A percentile compares a stretch with the other conserved stretches of the same genome.
These are phyloP conservation scores for Neocrepidodera transversa DNA, from an alignment of 2,888 invertebrate species.

Conservation along the genomic window DNA sequence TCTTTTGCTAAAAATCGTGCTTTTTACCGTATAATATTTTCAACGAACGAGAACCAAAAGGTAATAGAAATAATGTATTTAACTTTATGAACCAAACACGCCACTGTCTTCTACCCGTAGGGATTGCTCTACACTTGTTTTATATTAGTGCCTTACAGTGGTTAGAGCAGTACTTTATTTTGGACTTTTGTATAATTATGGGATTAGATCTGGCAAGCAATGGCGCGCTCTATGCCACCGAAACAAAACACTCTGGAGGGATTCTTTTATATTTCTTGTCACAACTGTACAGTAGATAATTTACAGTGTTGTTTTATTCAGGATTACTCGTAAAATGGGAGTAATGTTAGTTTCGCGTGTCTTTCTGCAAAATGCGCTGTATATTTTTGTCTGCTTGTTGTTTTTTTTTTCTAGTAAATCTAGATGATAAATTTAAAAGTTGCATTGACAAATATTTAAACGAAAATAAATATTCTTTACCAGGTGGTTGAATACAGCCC, in stretches of 20 bases:
- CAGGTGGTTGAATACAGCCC: too few species aligned
- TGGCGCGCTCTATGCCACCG: background rate
- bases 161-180: conserved; percentile 35
- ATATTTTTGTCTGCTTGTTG: background rate
- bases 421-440: too few species aligned
- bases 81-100: too few species aligned
- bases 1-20: too few species aligned
- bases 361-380: background rate
- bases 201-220: conserved; percentile 37
- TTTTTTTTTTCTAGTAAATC: too few species aligned
- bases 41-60: too few species aligned
- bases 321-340: background rate
- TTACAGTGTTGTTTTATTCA: conserved; percentile 13
- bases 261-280: conserved; percentile 10
- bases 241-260: conserved; percentile 1
- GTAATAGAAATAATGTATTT: too few species aligned
- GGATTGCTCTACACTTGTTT: conserved; percentile 44
- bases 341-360: conserved; percentile 2
- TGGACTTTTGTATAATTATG: conserved; percentile 46
- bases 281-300: conserved; percentile 1
- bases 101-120: conserved; percentile 47
- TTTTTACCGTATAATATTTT: too few species aligned
- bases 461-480: too few species aligned
- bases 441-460: too few species aligned
- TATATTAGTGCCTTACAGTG: conserved; percentile 26